Evolutionary conservation across 2,113 vertebrate species (phyloP).

Genomic region (Rattus norvegicus): DNA sequence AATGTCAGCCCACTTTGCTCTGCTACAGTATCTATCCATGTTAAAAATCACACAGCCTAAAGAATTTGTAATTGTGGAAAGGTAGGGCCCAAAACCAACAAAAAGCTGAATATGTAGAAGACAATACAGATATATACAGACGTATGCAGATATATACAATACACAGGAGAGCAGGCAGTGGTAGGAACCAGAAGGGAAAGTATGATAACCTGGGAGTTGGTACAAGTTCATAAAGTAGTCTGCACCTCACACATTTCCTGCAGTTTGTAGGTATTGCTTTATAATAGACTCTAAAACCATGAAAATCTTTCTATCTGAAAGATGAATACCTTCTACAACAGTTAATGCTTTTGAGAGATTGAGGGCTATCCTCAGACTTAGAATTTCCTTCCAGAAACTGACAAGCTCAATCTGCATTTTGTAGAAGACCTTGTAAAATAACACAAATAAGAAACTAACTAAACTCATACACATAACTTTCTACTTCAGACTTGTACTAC

Average conservation of each 20-base stretch:
- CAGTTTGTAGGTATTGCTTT: background rate
- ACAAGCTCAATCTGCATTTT: background rate
- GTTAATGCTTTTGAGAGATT: background rate
- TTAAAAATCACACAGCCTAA: background rate
- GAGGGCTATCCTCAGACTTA: background rate
- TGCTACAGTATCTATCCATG: background rate
- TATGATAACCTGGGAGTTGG: background rate
- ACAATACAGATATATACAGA: background rate
- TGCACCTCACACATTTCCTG: background rate
- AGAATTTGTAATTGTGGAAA: background rate
- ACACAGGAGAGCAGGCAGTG: background rate
- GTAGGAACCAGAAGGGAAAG: background rate
- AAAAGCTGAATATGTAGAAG: background rate
- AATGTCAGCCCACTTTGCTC: accelerated
- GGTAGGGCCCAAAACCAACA: background rate
- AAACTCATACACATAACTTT: too few relatives aligned
- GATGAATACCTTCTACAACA: background rate
- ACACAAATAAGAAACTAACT: background rate
- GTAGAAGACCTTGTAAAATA: background rate
- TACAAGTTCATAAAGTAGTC: too few relatives aligned
- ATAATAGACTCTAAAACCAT: background rate
- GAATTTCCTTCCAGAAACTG: background rate
- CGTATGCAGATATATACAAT: background rate
- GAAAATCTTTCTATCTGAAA: background rate
- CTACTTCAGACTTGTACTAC: background rate